phyloP scores from a whole-genome alignment of 2,888 invertebrate genomes.

The Ochropleura leucogaster region DNA sequence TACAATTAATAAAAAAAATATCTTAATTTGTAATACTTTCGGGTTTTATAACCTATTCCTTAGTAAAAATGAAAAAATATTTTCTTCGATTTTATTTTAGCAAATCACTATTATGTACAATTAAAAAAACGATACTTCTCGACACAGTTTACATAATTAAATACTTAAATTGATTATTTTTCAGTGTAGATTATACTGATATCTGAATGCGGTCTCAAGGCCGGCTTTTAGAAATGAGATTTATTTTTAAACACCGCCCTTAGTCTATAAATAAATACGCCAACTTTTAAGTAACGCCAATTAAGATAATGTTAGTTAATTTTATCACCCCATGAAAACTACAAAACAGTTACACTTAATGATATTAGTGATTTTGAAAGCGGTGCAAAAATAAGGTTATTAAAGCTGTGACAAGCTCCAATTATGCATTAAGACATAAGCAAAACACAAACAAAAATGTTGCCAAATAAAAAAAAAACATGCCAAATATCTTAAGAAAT shows the following conservation, averaged over 20 bases:
- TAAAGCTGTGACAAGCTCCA: slow-evolving; percentile 30
- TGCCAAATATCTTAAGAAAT: background rate
- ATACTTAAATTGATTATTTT: background rate
- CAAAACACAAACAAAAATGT: slow-evolving; percentile 6
- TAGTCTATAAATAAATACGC: background rate
- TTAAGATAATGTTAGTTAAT: slow-evolving; percentile 13
- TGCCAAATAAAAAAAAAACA: slow-evolving; percentile 6
- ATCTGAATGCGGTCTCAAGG: background rate
- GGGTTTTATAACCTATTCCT: background rate
- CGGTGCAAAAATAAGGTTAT: slow-evolving; percentile 21
- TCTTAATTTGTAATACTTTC: slow-evolving; percentile 17
- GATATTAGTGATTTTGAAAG: slow-evolving; percentile 8
- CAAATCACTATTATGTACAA: background rate
- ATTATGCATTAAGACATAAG: slow-evolving; percentile 26
- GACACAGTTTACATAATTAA: background rate
- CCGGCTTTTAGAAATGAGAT: no score
- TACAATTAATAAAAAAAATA: slow-evolving; percentile 42
- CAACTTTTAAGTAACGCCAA: slow-evolving; percentile 6
- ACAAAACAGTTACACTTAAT: background rate
- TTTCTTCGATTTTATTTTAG: background rate
- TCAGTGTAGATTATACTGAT: slow-evolving; percentile 27
- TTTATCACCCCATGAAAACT: slow-evolving; percentile 9
- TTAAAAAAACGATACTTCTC: background rate
- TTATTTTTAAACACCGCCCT: no score
- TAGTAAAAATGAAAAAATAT: slow-evolving; percentile 17